A percentile compares a stretch with the other conserved stretches of the same genome.
Conservation (phyloP, 1,140 invertebrate genomes). For the Drosophila pseudoananassae region DNA sequence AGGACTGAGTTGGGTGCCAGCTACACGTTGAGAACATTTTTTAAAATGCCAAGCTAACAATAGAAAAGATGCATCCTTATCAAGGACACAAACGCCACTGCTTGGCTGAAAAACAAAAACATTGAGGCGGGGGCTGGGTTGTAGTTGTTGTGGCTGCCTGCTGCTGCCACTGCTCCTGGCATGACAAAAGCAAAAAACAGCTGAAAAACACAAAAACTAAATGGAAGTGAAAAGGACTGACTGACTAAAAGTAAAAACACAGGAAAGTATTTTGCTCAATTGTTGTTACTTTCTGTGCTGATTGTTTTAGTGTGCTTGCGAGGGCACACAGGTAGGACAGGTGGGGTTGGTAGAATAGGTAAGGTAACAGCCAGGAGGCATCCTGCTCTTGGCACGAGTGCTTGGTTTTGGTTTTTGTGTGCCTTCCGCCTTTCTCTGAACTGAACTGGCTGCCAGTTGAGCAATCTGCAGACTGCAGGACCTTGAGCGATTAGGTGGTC, state of each 20-base stretch:
- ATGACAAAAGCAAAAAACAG: slow-evolving; percentile 35
- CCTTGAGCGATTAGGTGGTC: slow-evolving; percentile 62
- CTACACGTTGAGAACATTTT: slow-evolving; percentile 60
- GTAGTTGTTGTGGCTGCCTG: slow-evolving; percentile 20
- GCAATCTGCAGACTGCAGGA: slow-evolving; percentile 51
- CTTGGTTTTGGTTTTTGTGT: slow-evolving; percentile 62
- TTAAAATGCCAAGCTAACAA: slow-evolving; percentile 79
- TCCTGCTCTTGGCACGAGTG: slow-evolving; percentile 69
- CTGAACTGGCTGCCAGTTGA: slow-evolving; percentile 42
- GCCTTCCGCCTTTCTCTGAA: slow-evolving; percentile 18
- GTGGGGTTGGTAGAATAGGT: slow-evolving; percentile 4
- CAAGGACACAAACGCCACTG: slow-evolving; percentile 54
- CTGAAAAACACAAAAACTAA: slow-evolving; percentile 12
- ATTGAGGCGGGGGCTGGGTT: slow-evolving; percentile 9
- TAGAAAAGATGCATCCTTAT: slow-evolving; percentile 82
- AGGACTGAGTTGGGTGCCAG: slow-evolving; percentile 8
- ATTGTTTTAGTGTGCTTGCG: slow-evolving; percentile 57
- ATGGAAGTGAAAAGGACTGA: slow-evolving; percentile 9
- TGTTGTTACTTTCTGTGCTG: slow-evolving; percentile 77
- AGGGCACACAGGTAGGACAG: slow-evolving; percentile 5
- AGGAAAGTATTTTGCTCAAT: slow-evolving; percentile 78
- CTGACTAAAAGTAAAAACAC: slow-evolving; percentile 48
- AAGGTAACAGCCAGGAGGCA: slow-evolving; percentile 25
- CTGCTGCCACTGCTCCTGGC: slow-evolving; percentile 53
- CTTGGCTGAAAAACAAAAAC: slow-evolving; percentile 56